Percentiles rank a stretch among this genome's conserved stretches.
These are phyloP conservation scores for Bubo bubo DNA, from an alignment of 2,113 vertebrate genomes.

Conservation along the genomic window DNA sequence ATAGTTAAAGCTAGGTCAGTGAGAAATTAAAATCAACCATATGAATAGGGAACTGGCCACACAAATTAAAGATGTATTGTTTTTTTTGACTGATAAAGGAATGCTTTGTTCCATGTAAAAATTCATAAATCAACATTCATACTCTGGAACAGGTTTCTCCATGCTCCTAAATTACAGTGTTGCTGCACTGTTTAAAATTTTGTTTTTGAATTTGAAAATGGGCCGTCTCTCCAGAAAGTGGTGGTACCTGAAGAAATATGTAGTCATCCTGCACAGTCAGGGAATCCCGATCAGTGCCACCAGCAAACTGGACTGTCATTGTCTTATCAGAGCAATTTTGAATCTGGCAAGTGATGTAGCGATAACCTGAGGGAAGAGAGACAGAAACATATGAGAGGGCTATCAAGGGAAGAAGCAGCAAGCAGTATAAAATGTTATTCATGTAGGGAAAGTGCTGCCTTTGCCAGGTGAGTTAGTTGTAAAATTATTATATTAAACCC, in stretches of 20 bases:
- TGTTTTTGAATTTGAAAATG: not conserved
- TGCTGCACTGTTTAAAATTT: not conserved
- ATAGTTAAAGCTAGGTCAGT: not conserved
- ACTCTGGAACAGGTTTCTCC: not conserved
- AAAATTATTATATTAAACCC: constrained; percentile 64
- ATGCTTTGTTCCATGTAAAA: not conserved
- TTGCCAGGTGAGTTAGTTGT: constrained; percentile 41
- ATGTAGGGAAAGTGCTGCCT: not conserved
- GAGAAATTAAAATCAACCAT: not conserved
- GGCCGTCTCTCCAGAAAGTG: not conserved
- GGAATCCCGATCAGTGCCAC: constrained; percentile 86
- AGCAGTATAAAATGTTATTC: not conserved
- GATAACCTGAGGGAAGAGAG: constrained; percentile 78
- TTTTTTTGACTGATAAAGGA: not conserved
- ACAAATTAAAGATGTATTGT: not conserved
- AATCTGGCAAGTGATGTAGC: constrained; percentile 89
- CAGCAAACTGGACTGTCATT: constrained; percentile 80
- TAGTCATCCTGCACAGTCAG: constrained; percentile 92
- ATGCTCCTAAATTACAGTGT: not conserved
- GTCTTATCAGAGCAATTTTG: constrained; percentile 89
- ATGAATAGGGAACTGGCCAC: not conserved
- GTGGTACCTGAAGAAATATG: constrained; percentile 91
- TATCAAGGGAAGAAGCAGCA: constrained; percentile 18
- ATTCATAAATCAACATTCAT: not conserved
- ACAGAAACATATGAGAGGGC: constrained; percentile 1